phyloP scores from a whole-genome alignment of 2,113 vertebrate genomes.

The Isichthys henryi region DNA sequence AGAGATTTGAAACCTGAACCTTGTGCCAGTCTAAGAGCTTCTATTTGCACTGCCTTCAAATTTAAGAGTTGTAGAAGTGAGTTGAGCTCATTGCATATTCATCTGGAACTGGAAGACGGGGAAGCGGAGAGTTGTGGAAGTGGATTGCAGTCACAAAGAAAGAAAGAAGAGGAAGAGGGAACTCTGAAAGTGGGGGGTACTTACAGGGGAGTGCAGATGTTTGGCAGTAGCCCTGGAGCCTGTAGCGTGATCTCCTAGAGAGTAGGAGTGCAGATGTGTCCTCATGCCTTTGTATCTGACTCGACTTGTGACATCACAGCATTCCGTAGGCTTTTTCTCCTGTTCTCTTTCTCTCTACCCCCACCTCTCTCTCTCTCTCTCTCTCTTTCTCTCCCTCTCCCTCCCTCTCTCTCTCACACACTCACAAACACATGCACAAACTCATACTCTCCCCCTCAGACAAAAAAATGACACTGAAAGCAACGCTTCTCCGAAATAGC shows the following conservation, averaged over 20 bases:
- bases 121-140: not conserved
- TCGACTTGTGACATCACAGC: conserved; percentile 23
- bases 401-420: not conserved
- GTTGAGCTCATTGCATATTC: not conserved
- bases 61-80: conserved; percentile 2
- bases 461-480: conserved; percentile 4
- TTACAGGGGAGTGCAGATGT: conserved; percentile 13
- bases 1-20: conserved; percentile 4
- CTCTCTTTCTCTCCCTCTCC: conserved; percentile 8
- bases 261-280: not conserved
- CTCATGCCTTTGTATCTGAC: conserved; percentile 20
- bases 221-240: not conserved
- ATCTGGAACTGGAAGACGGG: not conserved
- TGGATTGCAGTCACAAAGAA: not conserved
- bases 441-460: conserved; percentile 4
- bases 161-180: not conserved
- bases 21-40: not conserved
- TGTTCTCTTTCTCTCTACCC: conserved; percentile 6
- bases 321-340: conserved; percentile 16
- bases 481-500: not conserved
- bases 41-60: not conserved
- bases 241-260: not conserved
- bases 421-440: not conserved
- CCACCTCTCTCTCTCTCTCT: conserved; percentile 33
- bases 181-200: conserved; percentile 1